Evolutionary conservation across 2,888 invertebrate species (phyloP), one percentile per base, ranked within the genome.

Genomic region (Halictus ligatus): DNA sequence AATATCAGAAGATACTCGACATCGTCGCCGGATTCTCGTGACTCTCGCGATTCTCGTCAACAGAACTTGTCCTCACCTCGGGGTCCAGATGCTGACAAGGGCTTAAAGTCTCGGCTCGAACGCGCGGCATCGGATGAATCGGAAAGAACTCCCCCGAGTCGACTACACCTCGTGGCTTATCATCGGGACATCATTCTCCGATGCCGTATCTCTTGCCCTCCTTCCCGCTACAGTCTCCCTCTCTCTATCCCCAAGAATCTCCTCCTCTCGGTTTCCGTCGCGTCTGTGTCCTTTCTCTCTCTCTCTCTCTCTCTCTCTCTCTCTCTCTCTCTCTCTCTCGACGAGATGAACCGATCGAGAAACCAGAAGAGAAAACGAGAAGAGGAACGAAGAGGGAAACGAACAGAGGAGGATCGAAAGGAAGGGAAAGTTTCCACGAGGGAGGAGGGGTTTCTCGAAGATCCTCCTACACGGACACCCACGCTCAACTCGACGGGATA

Each of bases 181-280:
- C 95, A 95, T 94, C 94, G 93, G 90, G 88, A 90, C 93, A 93
- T 94, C 93, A 92, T 93, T 94, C 92, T 91, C 91, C 90, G 88
- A 87, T 79, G 83, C 75, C 81, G 86, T 75, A 76, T 81, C 84
- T 80, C 85, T 79, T 84, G 84, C 80, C 86, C 85, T 78, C 18
- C 58, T 75, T 80, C 81, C 43, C 77, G 75, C 12, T 13, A 13
- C 43, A 71, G 13, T n/a, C 71, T 71, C 71, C 82, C 83, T 80
- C 85, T 78, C 87, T 84, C 81, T 73, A 80, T 84, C 46, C 79
- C 35, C 64, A 69, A 29, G 40, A 35, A 79, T 81, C 74, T 87
- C 87, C 83, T 79, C 78, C 80, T 87, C 85, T 79, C 25, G 54
- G 75, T 83, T 81, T 80, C 58, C n/a, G 58, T 78, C 80, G 46